These are phyloP conservation scores for Meandrusa payeni DNA, from an alignment of 2,888 invertebrate species.

Conservation along the genomic window DNA sequence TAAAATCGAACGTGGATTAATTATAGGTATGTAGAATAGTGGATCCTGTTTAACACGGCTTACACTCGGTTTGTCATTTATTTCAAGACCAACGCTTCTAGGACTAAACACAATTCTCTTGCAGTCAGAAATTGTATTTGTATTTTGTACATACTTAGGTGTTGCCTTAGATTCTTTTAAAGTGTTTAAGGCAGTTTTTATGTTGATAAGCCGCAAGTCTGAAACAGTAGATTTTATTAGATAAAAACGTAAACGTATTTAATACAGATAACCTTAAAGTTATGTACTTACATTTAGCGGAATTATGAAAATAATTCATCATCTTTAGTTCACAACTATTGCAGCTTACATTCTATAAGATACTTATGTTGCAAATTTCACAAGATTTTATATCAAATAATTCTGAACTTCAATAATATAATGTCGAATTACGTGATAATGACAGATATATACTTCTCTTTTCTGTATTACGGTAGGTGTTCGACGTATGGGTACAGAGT, in stretches of 20 bases:
- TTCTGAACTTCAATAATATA: no score
- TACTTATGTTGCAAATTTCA: no score
- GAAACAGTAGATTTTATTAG: slow-evolving; percentile 32
- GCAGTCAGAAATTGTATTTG: slow-evolving; percentile 35
- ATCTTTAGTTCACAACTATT: slow-evolving; percentile 27
- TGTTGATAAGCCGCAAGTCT: slow-evolving; percentile 63
- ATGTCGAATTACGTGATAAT: no score
- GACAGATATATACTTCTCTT: no score
- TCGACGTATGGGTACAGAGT: no score
- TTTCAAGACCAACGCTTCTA: slow-evolving; percentile 55
- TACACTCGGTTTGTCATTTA: slow-evolving; percentile 43
- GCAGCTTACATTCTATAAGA: slow-evolving; percentile 1
- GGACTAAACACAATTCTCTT: slow-evolving; percentile 53
- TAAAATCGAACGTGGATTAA: slow-evolving; percentile 66
- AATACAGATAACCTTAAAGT: slow-evolving; percentile 45
- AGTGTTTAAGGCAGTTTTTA: slow-evolving; percentile 54
- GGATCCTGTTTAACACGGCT: slow-evolving; percentile 56
- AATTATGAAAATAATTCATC: slow-evolving; percentile 62
- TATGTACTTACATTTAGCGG: slow-evolving; percentile 60
- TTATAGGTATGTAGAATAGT: slow-evolving; percentile 60
- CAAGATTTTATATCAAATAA: no score
- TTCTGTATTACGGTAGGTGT: no score
- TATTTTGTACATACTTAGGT: slow-evolving; percentile 31
- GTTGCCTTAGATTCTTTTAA: slow-evolving; percentile 51
- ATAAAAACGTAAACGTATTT: slow-evolving; percentile 21